Evolutionary conservation across 2,113 vertebrate genomes (phyloP), one percentile per base, ranked within the genome.

Genomic region (Mixornis gularis): DNA sequence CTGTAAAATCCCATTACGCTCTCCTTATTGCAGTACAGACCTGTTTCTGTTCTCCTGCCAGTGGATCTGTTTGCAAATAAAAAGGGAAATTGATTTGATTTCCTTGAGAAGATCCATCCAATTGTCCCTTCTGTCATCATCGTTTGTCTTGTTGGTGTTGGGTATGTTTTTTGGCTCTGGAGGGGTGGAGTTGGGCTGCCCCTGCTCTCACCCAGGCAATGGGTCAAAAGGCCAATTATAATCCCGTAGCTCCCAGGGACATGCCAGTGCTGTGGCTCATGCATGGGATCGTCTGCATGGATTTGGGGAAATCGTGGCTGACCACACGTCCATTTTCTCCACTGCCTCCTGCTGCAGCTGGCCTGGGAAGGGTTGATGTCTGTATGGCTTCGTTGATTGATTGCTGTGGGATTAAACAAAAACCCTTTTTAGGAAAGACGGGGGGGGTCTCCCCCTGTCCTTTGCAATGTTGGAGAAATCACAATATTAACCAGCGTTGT

Each of bases 181-280:
- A 97, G 95, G 95, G 94, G 95, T 96, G 87, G 93, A 98, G 94
- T 73, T 66, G 97, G 97, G 95, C 91, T 92, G 92, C 89, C 94
- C 95, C 94, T 95, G 97, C 98, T 98, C 95, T 85, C 96, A 97
- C 94, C 95, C 77, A 96, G 96, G 94, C 73, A 93, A 97, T 97
- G 97, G 96, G 62, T 97, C 97, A 96, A 82, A 96, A 94, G 97
- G 95, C 94, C 97, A 95, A 92, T 99, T 99, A 99, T 97, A 99
- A 99, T 98, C 99, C 99, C 0, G 99, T 99, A 89, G 99, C 98
- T 93, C 99, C 98, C 97, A 99, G 98, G 97, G 99, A 98, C 98
- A 99, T 98, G 97, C 98, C 99, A 78, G 99, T 98, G 93, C 98
- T 98, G 98, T 99, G 99, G 97, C 99, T 99, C 99, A 99, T 99